Conservation (phyloP, 2,113 vertebrate genomes). For the Corydoras sp. region DNA sequence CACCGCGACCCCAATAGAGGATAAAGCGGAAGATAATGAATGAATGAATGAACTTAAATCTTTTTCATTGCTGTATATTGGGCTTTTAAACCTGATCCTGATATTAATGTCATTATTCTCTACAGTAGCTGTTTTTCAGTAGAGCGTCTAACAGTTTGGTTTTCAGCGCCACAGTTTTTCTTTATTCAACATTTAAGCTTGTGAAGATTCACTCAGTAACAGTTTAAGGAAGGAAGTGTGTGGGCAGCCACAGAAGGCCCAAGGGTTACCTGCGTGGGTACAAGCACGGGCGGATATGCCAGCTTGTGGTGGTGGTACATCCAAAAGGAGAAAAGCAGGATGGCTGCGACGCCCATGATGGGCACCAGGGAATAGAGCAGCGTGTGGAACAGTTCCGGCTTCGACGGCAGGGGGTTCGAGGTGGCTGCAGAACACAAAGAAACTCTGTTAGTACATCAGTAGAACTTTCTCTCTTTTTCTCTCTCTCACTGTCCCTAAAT, state of each 20-base stretch:
- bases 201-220: neutral
- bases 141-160: too few relatives aligned
- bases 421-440: constrained; percentile 69
- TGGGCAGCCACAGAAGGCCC: neutral
- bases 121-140: too few relatives aligned
- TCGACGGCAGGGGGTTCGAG: constrained; percentile 80
- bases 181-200: neutral
- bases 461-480: neutral
- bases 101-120: too few relatives aligned
- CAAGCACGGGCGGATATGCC: constrained; percentile 90
- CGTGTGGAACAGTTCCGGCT: constrained; percentile 86
- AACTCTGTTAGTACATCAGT: neutral
- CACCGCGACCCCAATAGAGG: too few relatives aligned
- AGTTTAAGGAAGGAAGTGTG: neutral
- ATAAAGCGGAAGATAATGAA: too few relatives aligned
- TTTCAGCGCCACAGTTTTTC: neutral
- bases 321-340: constrained; percentile 93
- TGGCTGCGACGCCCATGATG: constrained; percentile 85
- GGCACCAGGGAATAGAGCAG: constrained; percentile 93
- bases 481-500: neutral
- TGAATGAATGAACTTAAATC: too few relatives aligned
- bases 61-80: too few relatives aligned
- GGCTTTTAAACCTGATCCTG: too few relatives aligned
- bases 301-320: constrained; percentile 96
- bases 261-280: constrained; percentile 87